A percentile compares a stretch with the other conserved stretches of the same genome.
phyloP scores from a whole-genome alignment of 53 echinoderm and acorn worm genomes.

The Pentamera pediparva region DNA sequence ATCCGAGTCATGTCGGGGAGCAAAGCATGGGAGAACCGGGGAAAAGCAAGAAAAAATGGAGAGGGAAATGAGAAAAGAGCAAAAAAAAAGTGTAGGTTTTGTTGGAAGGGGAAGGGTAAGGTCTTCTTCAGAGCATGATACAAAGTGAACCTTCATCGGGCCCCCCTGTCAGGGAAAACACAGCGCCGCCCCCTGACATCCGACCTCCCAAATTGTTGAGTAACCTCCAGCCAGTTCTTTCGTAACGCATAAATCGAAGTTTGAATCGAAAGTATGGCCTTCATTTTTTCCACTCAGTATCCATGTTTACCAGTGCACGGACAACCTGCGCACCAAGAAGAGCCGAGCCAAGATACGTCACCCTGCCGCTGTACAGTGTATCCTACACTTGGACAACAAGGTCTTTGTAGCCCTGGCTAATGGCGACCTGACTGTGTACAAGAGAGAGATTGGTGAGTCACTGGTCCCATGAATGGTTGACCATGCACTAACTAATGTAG shows the following conservation, averaged over 20 bases:
- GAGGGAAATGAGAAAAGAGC: too few relatives aligned
- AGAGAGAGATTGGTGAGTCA: slow-evolving; percentile 78
- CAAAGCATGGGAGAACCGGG: too few relatives aligned
- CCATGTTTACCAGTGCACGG: slow-evolving; percentile 95
- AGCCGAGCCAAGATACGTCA: slow-evolving; percentile 87
- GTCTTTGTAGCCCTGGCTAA: slow-evolving; percentile 98
- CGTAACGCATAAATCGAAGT: neutral
- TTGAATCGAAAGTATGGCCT: neutral
- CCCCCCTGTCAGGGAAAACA: too few relatives aligned
- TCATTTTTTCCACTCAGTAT: slow-evolving; percentile 48
- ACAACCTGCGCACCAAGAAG: slow-evolving; percentile 92
- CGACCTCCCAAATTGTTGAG: neutral
- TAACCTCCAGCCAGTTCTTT: neutral
- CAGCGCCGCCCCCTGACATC: neutral
- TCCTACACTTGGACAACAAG: slow-evolving; percentile 90
- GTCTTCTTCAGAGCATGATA: too few relatives aligned
- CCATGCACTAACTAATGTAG: too few relatives aligned
- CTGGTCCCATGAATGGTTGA: too few relatives aligned
- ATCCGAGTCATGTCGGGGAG: too few relatives aligned
- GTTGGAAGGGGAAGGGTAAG: too few relatives aligned
- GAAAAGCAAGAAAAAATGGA: too few relatives aligned
- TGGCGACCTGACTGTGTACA: slow-evolving; percentile 95
- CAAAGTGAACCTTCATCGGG: too few relatives aligned
- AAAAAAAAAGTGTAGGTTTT: too few relatives aligned
- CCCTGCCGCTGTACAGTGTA: slow-evolving; percentile 86